phyloP scores from a whole-genome alignment of 2,888 invertebrate genomes.

The Caradrina kadenii region DNA sequence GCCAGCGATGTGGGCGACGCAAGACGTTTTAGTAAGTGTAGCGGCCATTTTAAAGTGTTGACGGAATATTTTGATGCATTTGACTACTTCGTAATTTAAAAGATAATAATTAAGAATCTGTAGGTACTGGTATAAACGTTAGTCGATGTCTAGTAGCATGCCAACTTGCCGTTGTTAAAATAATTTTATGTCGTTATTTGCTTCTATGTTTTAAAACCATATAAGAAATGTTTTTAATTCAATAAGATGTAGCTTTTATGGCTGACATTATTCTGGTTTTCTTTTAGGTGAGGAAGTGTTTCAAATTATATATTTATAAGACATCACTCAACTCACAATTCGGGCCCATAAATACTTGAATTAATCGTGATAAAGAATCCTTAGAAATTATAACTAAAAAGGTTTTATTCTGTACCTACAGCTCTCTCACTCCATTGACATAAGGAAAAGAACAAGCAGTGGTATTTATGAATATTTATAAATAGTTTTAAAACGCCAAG shows the following conservation, averaged over 20 bases:
- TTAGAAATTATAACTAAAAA: neutral
- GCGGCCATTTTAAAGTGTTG: neutral
- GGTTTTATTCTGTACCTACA: neutral
- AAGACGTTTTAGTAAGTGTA: constrained; percentile 4
- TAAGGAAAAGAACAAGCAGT: neutral
- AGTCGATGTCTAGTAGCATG: constrained; percentile 31
- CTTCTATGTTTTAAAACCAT: constrained; percentile 9
- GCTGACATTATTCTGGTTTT: neutral
- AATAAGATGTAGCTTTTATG: neutral
- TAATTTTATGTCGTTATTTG: constrained; percentile 19
- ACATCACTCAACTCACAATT: neutral
- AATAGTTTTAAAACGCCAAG: neutral
- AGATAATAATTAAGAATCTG: constrained; percentile 34
- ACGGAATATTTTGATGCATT: constrained; percentile 38
- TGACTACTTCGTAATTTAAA: constrained; percentile 42
- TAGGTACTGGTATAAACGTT: constrained; percentile 47
- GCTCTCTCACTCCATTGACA: neutral
- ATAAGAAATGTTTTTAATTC: constrained; percentile 16
- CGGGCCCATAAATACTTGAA: too few relatives aligned
- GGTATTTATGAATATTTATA: neutral
- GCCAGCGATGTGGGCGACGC: constrained; percentile 8
- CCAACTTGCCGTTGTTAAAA: constrained; percentile 29
- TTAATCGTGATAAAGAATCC: too few relatives aligned
- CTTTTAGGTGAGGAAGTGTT: neutral
- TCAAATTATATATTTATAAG: neutral